Percentiles rank a stretch among this genome's conserved stretches.
Conservation (phyloP, 2,113 vertebrate species). For the Aegotheles bennettii region DNA sequence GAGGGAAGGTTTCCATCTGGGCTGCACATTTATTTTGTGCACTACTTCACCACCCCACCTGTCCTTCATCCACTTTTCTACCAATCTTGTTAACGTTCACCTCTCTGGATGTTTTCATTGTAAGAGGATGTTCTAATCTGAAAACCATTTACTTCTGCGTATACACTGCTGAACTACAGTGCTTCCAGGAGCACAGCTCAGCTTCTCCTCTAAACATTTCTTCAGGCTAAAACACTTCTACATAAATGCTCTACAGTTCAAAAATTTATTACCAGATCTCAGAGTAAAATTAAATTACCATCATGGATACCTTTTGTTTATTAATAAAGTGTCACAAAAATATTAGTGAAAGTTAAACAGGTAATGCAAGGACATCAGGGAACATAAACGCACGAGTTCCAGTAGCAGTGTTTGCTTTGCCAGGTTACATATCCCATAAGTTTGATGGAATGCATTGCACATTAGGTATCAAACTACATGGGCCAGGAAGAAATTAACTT, state of each 20-base stretch:
- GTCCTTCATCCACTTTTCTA: background rate
- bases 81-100: background rate
- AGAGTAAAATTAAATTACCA: slow-evolving; percentile 18
- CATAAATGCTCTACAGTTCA: background rate
- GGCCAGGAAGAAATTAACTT: background rate
- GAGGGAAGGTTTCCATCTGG: background rate
- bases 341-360: slow-evolving; percentile 41
- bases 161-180: background rate
- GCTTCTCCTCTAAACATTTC: slow-evolving; percentile 7
- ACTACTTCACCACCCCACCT: background rate
- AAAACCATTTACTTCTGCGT: slow-evolving; percentile 44
- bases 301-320: background rate
- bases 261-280: slow-evolving; percentile 20
- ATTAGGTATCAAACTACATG: background rate
- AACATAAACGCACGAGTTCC: slow-evolving; percentile 14
- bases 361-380: background rate
- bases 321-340: slow-evolving; percentile 45
- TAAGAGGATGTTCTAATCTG: slow-evolving; percentile 20
- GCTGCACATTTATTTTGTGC: background rate
- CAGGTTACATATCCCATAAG: background rate
- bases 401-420: slow-evolving; percentile 19
- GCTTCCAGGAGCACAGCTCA: background rate
- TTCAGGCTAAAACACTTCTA: background rate
- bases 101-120: background rate
- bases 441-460: background rate